A percentile compares a stretch with the other conserved stretches of the same genome.
Evolutionary conservation across 2,113 vertebrate species (phyloP).

Genomic region (Diadophis punctatus): DNA sequence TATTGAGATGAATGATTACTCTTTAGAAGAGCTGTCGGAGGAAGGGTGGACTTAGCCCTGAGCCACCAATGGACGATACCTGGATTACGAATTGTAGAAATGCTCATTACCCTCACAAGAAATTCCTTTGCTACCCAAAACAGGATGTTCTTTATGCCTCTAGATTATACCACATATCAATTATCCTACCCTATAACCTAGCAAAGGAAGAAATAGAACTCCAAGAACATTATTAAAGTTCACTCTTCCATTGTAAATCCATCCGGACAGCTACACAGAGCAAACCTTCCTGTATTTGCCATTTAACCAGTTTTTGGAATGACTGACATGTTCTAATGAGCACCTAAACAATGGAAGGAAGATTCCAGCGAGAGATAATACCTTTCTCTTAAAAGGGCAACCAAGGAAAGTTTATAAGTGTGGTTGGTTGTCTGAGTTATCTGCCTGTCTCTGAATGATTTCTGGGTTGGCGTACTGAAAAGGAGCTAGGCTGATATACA

Average conservation of each 20-base stretch:
- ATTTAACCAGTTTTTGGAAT: accelerated
- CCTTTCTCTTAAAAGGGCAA: not conserved
- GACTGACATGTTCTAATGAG: not conserved
- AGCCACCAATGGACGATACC: not conserved
- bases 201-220: not conserved
- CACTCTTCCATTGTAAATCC: not conserved
- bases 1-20: not conserved
- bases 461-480: not conserved
- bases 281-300: not conserved
- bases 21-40: not conserved
- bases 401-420: accelerated
- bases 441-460: not conserved
- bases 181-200: not conserved
- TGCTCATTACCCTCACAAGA: not conserved
- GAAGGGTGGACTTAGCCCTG: not conserved
- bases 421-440: not conserved
- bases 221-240: not conserved
- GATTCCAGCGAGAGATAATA: not conserved
- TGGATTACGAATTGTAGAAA: not conserved
- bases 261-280: not conserved
- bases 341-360: not conserved
- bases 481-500: not conserved
- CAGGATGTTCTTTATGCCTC: not conserved
- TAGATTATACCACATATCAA: not conserved
- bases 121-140: not conserved